Percentiles rank a stretch among this genome's conserved stretches.
phyloP scores from a whole-genome alignment of 2,888 invertebrate genomes.

The Nipponacmea schrenckii region DNA sequence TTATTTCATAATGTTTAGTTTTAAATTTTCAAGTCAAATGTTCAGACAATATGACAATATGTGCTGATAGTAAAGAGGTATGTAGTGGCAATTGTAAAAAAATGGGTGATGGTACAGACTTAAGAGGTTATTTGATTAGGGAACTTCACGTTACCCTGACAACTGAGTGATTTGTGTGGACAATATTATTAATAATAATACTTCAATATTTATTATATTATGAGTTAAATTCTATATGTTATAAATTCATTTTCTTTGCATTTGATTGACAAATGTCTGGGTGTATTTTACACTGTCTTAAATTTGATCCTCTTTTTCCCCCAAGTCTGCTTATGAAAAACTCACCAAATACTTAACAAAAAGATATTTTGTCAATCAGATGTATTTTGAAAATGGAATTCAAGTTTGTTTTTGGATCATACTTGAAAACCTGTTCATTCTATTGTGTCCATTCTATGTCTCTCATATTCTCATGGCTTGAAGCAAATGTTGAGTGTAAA shows the following conservation, averaged over 20 bases:
- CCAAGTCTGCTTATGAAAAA: neutral
- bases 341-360: neutral
- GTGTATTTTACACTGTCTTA: neutral
- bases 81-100: too few relatives aligned
- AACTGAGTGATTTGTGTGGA: neutral
- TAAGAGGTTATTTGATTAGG: too few relatives aligned
- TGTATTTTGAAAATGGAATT: too few relatives aligned
- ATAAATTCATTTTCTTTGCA: neutral
- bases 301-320: neutral
- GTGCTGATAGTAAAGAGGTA: too few relatives aligned
- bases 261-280: neutral
- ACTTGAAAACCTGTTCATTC: neutral
- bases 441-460: conserved; percentile 1
- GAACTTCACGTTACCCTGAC: neutral
- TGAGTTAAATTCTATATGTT: neutral
- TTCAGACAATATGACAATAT: too few relatives aligned
- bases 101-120: too few relatives aligned
- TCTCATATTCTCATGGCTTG: neutral
- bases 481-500: too few relatives aligned
- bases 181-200: neutral
- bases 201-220: neutral
- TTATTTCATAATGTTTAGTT: too few relatives aligned
- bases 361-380: too few relatives aligned
- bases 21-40: too few relatives aligned
- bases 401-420: neutral